Base-by-base conservation (phyloP, 2,113 vertebrate genomes). In the Sardina pilchardus region DNA sequence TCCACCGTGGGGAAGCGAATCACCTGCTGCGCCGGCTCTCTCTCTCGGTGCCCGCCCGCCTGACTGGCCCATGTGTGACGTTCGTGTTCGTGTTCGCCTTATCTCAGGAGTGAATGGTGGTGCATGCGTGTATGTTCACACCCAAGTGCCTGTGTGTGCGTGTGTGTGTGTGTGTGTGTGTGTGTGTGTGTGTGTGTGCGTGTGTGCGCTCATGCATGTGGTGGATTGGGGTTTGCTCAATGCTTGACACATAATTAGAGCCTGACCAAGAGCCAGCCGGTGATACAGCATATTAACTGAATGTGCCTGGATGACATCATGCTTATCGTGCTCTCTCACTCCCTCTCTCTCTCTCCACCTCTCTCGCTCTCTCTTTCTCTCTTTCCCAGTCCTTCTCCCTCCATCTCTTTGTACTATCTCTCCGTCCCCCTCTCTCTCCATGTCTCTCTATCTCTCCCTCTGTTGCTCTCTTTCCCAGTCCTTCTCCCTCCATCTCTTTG, bases 131-230 rank as follows among this genome's bases (percentile, higher is more conserved):
- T 10, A 26, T 71, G 63, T 56, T 67, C 82, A n/a, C 85, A 83
- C 16, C 43, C 24, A 47, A 4, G 24, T 47, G 67, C 26, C 30
- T 47, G 5, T 86, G 45, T 56, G 17, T 71, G 26, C 81, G 81
- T 81, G 63, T 82, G 44, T 85, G 47, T 67, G 36, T 71, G 81
- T 80, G 82, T 83, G 71, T 82, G 84, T 53, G 78, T 82, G 87
- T 84, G 86, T 59, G 84, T 56, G 83, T 44, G 67, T 47, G 81
- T 50, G 81, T 63, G 86, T 42, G n/a, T 36, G 82, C 81, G n/a
- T 84, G 48, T 17, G 86, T 84, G 39, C 42, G 86, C 89, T 89
- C 89, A 90, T 92, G 89, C 90, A 89, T 93, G 44, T 81, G 50
- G 56, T 45, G 39, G 81, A 42, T 39, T 75, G 53, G 26, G 0